Evolutionary conservation across 2,888 invertebrate genomes (phyloP), one percentile per base, ranked within the genome.

Genomic region (Drosophila yooni): DNA sequence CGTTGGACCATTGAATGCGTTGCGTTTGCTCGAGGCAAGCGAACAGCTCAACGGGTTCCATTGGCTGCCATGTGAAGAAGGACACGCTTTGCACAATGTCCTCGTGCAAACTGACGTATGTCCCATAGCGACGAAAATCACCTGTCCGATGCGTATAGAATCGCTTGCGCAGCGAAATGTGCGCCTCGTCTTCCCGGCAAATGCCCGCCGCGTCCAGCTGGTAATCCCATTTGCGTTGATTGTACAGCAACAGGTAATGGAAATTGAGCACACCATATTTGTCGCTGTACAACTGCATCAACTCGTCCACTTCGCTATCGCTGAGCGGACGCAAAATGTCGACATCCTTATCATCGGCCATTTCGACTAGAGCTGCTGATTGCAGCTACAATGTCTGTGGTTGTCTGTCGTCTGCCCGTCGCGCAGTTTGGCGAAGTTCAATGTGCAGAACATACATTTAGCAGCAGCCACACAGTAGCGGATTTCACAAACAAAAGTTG

Each of bases 241-340:
- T 92, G 65, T 90, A 90, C 13, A 92, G 72, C 5, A 91, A 63
- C 21, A 92, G 70, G 60, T 91, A 92, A 54, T 92, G 92, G 48
- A 91, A 91, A 43, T 84, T 88, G 5, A 69, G 67, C 6, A 59
- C 54, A 2, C 90, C 84, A 25, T 81, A 91, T 63, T 88, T 91
- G 1, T 61, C 36, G 34, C 38, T 61, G 59, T 92, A 92, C 15
- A 92, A 57, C 27, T 79, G 51, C 60, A 90, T 72, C 67, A 92
- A 65, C 59, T 91, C 86, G 8, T 87, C 68, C 50, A 92, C 77
- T 65, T 92, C 92, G 25, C 40, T 54, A 33, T 86, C 83, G 43
- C 59, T 81, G 2, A 92, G 75, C 18, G 76, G 80, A n/a, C 92
- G 79, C 64, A 92, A 63, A 46, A 92, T 88, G 69, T 92, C 92